Percentiles rank a stretch among this genome's conserved stretches.
Evolutionary conservation across 2,113 vertebrate species (phyloP).

Genomic region (Willisornis vidua): DNA sequence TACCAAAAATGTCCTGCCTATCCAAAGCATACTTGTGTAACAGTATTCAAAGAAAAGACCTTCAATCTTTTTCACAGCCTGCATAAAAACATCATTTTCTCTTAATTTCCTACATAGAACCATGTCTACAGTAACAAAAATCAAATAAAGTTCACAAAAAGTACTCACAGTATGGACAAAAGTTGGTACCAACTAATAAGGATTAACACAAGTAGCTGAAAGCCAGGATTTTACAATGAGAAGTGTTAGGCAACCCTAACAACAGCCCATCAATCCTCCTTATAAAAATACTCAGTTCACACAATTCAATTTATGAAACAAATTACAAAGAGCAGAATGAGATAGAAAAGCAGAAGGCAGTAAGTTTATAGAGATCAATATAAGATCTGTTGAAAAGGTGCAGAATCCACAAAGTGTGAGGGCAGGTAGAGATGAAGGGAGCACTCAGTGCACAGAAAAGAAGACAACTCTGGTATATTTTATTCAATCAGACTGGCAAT

Average conservation of each 20-base stretch:
- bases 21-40: not conserved
- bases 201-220: not conserved
- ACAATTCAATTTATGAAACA: not conserved
- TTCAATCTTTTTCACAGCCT: not conserved
- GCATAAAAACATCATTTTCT: accelerated
- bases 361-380: not conserved
- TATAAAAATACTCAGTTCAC: not conserved
- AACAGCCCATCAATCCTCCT: not conserved
- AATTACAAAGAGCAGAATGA: not conserved
- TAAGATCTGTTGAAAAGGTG: not conserved
- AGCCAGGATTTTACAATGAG: not conserved
- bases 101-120: not conserved
- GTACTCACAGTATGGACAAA: not conserved
- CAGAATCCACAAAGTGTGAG: not conserved
- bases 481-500: not conserved
- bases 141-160: not conserved
- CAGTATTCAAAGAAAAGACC: not conserved
- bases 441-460: not conserved
- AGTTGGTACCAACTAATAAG: not conserved
- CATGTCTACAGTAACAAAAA: not conserved
- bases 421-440: not conserved
- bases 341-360: not conserved
- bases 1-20: not conserved
- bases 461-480: not conserved
- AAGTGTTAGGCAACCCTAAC: not conserved